Evolutionary conservation across 2,113 vertebrate species (phyloP).

Genomic region (Buteo buteo): DNA sequence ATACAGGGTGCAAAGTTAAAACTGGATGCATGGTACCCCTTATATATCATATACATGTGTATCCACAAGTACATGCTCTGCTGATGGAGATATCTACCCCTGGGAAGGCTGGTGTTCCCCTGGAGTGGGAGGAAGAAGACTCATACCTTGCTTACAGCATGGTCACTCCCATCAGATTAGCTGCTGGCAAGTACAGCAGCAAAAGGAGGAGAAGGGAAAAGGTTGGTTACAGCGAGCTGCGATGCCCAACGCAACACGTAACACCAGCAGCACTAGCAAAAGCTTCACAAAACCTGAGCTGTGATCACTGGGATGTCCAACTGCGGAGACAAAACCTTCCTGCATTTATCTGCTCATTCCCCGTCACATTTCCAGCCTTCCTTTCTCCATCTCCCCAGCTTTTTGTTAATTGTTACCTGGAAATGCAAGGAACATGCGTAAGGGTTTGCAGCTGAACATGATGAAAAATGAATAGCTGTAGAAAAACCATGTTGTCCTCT

Average conservation of each 20-base stretch:
- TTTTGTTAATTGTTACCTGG: neutral
- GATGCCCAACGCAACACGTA: accelerated
- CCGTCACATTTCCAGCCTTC: neutral
- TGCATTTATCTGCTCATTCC: neutral
- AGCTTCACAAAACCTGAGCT: neutral
- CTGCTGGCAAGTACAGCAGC: too few relatives aligned
- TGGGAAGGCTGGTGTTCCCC: neutral
- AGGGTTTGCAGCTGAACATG: neutral
- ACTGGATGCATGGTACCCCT: neutral
- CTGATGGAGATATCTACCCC: neutral
- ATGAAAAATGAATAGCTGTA: neutral
- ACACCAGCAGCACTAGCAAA: neutral
- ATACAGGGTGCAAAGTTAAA: neutral
- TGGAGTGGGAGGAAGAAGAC: neutral
- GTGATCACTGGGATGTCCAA: neutral
- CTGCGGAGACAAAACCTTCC: neutral
- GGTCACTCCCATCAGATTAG: neutral
- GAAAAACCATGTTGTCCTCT: neutral
- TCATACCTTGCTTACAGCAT: accelerated
- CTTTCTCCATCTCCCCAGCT: accelerated
- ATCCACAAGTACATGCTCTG: neutral
- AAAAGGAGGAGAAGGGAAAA: neutral
- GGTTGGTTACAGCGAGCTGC: neutral
- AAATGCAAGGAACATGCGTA: accelerated
- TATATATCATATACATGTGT: accelerated